phyloP scores from a whole-genome alignment of 2,113 vertebrate genomes.

The Lanius collurio region DNA sequence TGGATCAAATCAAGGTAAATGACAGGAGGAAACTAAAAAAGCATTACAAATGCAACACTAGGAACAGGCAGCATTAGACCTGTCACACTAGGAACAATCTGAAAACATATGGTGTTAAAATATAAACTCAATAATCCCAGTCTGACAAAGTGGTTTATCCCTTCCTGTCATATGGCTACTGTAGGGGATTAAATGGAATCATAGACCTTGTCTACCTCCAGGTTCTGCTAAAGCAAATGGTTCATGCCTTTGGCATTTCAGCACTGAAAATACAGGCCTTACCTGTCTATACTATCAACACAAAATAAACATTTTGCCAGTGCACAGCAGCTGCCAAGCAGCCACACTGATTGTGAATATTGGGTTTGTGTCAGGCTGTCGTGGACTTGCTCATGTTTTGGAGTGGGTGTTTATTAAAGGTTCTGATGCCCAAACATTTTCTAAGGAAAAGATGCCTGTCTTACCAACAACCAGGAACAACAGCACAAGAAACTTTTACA shows the following conservation, averaged over 20 bases:
- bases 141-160: slow-evolving; percentile 57
- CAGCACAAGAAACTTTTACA: background rate
- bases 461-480: background rate
- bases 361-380: background rate
- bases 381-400: background rate
- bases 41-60: background rate
- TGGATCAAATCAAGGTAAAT: background rate
- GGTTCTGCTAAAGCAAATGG: background rate
- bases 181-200: slow-evolving; percentile 36
- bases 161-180: slow-evolving; percentile 36
- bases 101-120: slow-evolving; percentile 47
- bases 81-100: background rate
- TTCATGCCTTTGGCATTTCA: background rate
- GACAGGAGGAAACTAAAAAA: background rate
- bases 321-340: background rate
- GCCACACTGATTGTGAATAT: background rate
- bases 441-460: background rate
- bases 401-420: background rate
- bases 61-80: background rate
- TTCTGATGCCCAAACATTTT: background rate
- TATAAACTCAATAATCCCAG: slow-evolving; percentile 34
- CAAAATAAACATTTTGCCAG: background rate
- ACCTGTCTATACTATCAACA: background rate
- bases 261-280: background rate
- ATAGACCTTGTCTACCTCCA: background rate